Conservation (phyloP, 1,140 invertebrate species). For the Brachionus rubens region DNA sequence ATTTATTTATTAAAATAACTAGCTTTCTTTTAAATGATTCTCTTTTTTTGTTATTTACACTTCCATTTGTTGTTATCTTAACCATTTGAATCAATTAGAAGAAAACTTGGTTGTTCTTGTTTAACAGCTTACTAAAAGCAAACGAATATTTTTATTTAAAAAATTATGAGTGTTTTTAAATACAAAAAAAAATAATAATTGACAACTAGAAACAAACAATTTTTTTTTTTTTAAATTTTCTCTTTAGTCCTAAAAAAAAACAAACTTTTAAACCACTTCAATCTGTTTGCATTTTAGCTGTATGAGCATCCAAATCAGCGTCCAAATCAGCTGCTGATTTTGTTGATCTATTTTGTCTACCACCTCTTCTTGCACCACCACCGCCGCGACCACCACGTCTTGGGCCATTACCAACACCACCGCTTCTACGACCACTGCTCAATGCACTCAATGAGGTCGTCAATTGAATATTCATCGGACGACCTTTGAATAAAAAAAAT, state of each 20-base stretch:
- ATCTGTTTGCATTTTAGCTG: conserved; percentile 39
- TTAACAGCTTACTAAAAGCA: too few relatives aligned
- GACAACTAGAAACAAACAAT: conserved; percentile 4
- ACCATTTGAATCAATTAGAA: too few relatives aligned
- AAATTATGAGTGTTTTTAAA: too few relatives aligned
- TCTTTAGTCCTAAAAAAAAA: neutral
- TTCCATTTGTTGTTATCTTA: too few relatives aligned
- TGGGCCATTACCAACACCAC: neutral
- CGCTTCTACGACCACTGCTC: neutral
- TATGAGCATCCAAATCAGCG: conserved; percentile 39
- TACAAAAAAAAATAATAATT: conserved; percentile 1
- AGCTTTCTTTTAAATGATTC: too few relatives aligned
- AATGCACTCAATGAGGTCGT: conserved; percentile 20
- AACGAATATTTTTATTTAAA: too few relatives aligned
- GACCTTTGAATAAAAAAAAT: neutral
- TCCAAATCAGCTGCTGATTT: conserved; percentile 13
- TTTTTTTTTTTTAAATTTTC: neutral
- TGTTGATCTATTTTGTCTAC: neutral
- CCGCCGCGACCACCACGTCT: neutral
- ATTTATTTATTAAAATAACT: too few relatives aligned
- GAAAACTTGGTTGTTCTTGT: too few relatives aligned
- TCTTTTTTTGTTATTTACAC: too few relatives aligned
- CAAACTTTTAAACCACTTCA: neutral
- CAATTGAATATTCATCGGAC: conserved; percentile 45
- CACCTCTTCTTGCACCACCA: neutral